phyloP scores from a whole-genome alignment of 1,140 invertebrate species.

The Tetramorium alpestre region DNA sequence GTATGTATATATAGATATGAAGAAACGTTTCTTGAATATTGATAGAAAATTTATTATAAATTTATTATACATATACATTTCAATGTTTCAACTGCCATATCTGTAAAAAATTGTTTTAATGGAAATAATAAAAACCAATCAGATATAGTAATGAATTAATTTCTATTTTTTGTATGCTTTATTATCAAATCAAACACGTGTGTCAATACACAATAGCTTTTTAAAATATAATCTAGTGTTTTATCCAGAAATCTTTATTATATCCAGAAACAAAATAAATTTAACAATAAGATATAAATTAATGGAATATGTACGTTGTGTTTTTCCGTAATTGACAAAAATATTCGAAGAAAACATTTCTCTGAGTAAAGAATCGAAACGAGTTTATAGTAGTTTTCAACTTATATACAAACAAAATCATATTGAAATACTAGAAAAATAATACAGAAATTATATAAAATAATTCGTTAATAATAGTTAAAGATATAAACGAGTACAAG shows the following conservation, averaged over 20 bases:
- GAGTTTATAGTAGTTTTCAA: not conserved
- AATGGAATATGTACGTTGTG: not conserved
- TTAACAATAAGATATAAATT: not conserved
- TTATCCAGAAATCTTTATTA: too few species aligned
- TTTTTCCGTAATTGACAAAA: not conserved
- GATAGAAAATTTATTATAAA: too few species aligned
- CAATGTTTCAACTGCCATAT: too few species aligned
- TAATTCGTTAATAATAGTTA: constrained; percentile 50
- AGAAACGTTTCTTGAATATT: too few species aligned
- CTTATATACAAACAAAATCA: not conserved
- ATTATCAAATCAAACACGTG: too few species aligned
- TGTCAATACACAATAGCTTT: too few species aligned
- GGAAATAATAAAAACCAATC: too few species aligned
- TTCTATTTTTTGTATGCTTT: too few species aligned
- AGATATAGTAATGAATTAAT: too few species aligned
- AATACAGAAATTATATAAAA: not conserved
- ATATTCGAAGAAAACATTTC: not conserved
- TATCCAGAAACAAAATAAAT: not conserved
- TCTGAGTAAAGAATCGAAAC: not conserved
- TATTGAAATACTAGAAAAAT: not conserved
- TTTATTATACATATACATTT: too few species aligned
- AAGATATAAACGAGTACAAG: constrained; percentile 76
- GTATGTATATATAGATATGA: too few species aligned
- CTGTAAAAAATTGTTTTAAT: too few species aligned
- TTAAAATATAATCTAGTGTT: not conserved